Evolutionary conservation across 1,140 invertebrate species (phyloP).

Genomic region (Holotrichia oblita): DNA sequence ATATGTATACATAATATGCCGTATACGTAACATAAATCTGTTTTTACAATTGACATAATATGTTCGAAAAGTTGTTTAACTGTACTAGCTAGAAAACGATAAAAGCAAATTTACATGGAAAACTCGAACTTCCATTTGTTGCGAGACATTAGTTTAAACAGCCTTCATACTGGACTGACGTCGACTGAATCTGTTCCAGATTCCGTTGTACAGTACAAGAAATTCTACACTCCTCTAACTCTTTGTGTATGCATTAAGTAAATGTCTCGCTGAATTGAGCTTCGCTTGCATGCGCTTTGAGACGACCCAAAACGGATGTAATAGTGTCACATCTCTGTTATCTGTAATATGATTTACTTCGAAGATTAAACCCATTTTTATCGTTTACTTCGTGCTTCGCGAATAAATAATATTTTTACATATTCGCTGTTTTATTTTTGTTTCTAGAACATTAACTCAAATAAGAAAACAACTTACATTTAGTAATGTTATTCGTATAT

Average conservation of each 20-base stretch:
- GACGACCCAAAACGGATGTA: background rate
- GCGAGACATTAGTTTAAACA: background rate
- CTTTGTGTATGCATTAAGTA: slow-evolving; percentile 9
- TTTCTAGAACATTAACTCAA: too few relatives aligned
- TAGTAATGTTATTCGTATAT: too few relatives aligned
- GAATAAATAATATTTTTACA: background rate
- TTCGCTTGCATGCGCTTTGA: background rate
- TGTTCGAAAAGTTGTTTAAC: slow-evolving; percentile 13
- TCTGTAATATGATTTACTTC: background rate
- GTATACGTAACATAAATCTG: background rate
- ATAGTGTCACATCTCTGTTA: background rate
- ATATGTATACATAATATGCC: too few relatives aligned
- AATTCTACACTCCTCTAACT: background rate
- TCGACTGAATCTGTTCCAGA: slow-evolving; percentile 3
- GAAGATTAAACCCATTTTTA: background rate
- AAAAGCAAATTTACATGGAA: background rate
- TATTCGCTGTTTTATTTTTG: background rate
- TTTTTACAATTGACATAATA: background rate
- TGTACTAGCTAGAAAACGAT: background rate
- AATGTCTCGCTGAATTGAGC: background rate
- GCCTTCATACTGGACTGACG: background rate
- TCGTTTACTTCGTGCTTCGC: background rate
- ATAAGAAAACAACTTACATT: too few relatives aligned
- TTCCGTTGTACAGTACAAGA: background rate
- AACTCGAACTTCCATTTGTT: background rate